phyloP scores from a whole-genome alignment of 1,140 invertebrate genomes.

The Nephila pilipes region DNA sequence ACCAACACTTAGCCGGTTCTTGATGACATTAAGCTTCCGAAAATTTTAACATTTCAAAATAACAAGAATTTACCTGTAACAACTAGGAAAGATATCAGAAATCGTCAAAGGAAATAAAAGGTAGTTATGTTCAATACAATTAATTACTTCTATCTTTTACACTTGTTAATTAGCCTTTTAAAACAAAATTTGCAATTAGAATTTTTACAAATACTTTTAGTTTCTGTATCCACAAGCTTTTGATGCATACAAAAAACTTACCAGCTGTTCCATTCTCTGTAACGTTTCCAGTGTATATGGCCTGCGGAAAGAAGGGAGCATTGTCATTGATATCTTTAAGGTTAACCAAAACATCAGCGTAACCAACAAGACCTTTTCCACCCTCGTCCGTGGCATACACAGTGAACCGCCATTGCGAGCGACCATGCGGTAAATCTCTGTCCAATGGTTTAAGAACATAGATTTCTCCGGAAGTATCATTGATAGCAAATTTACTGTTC shows the following conservation, averaged over 20 bases:
- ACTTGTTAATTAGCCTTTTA: too few relatives aligned
- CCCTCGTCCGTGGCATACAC: conserved; percentile 98
- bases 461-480: conserved; percentile 95
- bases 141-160: too few relatives aligned
- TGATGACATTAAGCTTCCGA: too few relatives aligned
- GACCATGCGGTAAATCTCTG: conserved; percentile 96
- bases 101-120: too few relatives aligned
- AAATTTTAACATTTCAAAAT: too few relatives aligned
- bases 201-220: too few relatives aligned
- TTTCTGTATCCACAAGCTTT: too few relatives aligned
- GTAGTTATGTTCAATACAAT: too few relatives aligned
- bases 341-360: conserved; percentile 98
- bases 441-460: conserved; percentile 92
- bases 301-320: conserved; percentile 94
- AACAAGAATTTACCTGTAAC: too few relatives aligned
- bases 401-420: conserved; percentile 98
- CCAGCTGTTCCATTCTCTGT: conserved; percentile 96
- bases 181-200: too few relatives aligned
- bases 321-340: conserved; percentile 99
- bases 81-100: too few relatives aligned
- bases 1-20: too few relatives aligned
- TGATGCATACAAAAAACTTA: conserved; percentile 83
- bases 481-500: conserved; percentile 97
- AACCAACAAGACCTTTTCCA: conserved; percentile 96
- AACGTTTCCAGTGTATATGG: conserved; percentile 96